Conservation (phyloP, 2,797 vertebrate species). For the Gambusia yucatana region DNA sequence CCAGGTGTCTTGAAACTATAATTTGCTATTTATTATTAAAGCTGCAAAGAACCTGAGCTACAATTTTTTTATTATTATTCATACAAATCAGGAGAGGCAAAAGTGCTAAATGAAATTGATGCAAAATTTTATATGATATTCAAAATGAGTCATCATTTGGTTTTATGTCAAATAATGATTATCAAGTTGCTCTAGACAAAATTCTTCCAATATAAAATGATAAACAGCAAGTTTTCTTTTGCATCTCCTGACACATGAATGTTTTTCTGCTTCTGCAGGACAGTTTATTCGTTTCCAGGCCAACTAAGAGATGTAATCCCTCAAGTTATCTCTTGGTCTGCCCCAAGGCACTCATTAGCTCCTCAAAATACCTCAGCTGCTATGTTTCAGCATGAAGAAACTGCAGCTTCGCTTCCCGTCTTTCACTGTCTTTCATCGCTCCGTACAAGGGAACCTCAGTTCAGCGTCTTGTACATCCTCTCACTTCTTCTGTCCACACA, state of each 20-base stretch:
- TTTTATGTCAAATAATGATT: not conserved
- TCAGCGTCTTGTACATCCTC: not conserved
- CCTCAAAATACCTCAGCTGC: slow-evolving; percentile 1
- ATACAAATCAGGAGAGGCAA: not conserved
- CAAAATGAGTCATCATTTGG: not conserved
- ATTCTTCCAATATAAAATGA: not conserved
- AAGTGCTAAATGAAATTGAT: not conserved
- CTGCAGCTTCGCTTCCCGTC: not conserved
- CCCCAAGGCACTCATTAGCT: not conserved
- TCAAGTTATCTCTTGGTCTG: not conserved
- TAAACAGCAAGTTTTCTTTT: not conserved
- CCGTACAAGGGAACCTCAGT: not conserved
- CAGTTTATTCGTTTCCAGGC: not conserved
- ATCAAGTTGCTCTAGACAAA: not conserved
- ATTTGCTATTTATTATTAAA: slow-evolving; percentile 3
- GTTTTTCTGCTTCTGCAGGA: not conserved
- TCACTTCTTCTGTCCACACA: not conserved
- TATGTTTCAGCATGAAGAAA: not conserved
- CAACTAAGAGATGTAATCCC: not conserved
- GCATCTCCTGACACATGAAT: not conserved
- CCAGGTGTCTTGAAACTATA: not conserved
- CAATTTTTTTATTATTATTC: not conserved
- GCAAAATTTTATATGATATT: not conserved
- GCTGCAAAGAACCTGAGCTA: not conserved
- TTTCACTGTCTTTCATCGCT: not conserved